Evolutionary conservation across 2,888 invertebrate species (phyloP).

Genomic region (Mythimna loreyi): DNA sequence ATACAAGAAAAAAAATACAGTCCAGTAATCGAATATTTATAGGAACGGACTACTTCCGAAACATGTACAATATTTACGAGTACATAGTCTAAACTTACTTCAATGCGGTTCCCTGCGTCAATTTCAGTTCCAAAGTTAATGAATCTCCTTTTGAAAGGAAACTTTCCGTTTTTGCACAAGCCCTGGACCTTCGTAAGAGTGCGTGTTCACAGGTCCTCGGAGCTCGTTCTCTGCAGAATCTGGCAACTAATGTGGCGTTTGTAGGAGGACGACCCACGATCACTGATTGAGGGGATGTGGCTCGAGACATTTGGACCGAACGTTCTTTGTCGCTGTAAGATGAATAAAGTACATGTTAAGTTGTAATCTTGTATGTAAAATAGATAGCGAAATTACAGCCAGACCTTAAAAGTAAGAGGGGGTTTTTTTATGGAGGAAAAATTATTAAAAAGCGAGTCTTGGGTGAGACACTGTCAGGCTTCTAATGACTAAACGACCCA

Average conservation of each 20-base stretch:
- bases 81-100: constrained; percentile 90
- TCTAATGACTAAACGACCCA: too few species aligned
- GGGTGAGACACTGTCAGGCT: too few species aligned
- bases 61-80: constrained; percentile 28
- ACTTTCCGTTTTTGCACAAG: constrained; percentile 95
- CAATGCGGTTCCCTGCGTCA: constrained; percentile 96
- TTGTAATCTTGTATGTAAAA: too few species aligned
- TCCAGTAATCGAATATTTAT: constrained; percentile 43
- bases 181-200: constrained; percentile 92
- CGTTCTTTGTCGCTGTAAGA: constrained; percentile 87
- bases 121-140: constrained; percentile 94
- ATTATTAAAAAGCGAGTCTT: too few species aligned
- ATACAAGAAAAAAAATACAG: too few species aligned
- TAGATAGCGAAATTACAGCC: too few species aligned
- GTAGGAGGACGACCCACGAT: constrained; percentile 91
- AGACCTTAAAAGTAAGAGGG: too few species aligned
- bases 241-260: constrained; percentile 95
- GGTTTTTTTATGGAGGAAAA: too few species aligned
- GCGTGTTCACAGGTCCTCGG: constrained; percentile 96
- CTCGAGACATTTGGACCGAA: constrained; percentile 87
- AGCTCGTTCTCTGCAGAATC: constrained; percentile 95
- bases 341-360: neutral
- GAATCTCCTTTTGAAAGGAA: constrained; percentile 95
- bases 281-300: constrained; percentile 87
- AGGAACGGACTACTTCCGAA: neutral